phyloP scores from a whole-genome alignment of 2,797 vertebrate genomes.

The Eremophila alpestris region DNA sequence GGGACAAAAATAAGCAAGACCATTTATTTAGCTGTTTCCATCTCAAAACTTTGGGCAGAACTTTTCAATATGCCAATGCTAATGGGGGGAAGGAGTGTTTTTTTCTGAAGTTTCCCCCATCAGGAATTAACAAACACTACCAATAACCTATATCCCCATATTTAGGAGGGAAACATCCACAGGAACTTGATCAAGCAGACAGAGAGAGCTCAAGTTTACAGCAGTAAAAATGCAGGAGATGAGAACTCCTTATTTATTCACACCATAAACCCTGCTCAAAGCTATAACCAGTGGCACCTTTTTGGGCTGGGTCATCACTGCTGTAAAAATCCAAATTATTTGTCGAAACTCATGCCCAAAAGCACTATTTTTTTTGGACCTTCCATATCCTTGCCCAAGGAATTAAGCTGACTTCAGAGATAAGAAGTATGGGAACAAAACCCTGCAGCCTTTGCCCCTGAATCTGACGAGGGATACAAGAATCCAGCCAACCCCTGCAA shows the following conservation, averaged over 20 bases:
- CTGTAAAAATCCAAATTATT: background rate
- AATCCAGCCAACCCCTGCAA: background rate
- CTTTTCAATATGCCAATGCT: background rate
- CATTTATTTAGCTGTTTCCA: background rate
- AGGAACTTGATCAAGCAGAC: background rate
- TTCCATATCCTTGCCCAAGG: background rate
- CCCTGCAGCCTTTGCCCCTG: background rate
- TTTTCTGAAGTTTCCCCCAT: background rate
- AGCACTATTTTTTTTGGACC: background rate
- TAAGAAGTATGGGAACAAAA: background rate
- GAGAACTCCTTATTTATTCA: background rate
- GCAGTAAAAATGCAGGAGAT: background rate
- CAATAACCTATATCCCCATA: background rate
- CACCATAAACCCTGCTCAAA: background rate
- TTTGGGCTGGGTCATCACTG: background rate
- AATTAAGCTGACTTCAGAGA: background rate
- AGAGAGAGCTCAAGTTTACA: background rate
- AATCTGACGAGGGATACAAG: accelerated
- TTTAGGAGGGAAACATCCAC: background rate
- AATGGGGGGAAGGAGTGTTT: background rate
- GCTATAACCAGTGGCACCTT: background rate
- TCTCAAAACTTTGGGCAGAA: background rate
- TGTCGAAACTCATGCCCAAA: background rate
- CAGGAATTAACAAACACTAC: background rate
- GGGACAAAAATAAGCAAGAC: background rate